Conservation (phyloP, 2,797 vertebrate species). For the Ibycter americanus region DNA sequence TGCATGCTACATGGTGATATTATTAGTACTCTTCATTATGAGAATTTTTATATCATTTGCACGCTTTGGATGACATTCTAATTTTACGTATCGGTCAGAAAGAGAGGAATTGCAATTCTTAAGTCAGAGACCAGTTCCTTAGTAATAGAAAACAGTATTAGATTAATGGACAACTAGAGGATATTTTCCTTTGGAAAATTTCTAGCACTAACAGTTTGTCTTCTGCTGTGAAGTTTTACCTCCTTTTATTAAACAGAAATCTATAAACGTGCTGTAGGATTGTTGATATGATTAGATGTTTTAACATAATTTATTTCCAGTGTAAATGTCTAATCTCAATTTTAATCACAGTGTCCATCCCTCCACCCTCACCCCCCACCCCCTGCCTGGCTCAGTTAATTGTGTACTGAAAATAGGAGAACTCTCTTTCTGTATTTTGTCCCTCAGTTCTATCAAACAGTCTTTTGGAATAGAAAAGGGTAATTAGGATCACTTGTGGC, state of each 20-base stretch:
- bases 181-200: neutral
- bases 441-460: neutral
- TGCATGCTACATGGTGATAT: neutral
- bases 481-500: neutral
- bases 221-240: neutral
- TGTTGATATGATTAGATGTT: neutral
- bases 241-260: neutral
- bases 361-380: no score
- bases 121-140: neutral
- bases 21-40: neutral
- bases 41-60: neutral
- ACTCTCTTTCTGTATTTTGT: neutral
- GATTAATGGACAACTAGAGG: neutral
- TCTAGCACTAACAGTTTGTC: neutral
- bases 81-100: neutral
- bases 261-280: neutral
- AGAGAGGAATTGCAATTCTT: neutral
- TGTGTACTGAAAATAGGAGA: neutral
- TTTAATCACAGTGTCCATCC: neutral
- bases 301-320: neutral
- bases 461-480: neutral
- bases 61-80: neutral
- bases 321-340: neutral
- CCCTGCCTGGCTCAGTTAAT: neutral
- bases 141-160: neutral